Evolutionary conservation across 2,113 vertebrate species (phyloP), one percentile per base, ranked within the genome.

Genomic region (Phodopus roborovskii): DNA sequence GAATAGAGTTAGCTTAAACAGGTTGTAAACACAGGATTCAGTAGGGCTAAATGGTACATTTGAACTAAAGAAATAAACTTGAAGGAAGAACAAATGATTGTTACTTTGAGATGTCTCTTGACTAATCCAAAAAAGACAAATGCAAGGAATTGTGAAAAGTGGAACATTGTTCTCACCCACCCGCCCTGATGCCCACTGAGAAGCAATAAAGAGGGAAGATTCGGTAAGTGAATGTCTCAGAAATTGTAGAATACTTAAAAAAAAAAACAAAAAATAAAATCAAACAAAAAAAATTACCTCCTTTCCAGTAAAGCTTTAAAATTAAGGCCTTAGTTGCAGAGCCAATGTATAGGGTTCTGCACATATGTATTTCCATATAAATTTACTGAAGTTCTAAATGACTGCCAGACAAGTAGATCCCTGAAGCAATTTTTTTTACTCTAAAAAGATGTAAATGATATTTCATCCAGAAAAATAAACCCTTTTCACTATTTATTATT

Each of bases 401-500:
- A 70, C 20, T 82, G 22, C 45, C 58, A 92, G 64, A 84, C n/a
- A 84, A 84, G 50, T 53, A 90, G 64, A 88, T 84, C 36, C 30
- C 45, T 71, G 74, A 94, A 75, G 50, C 16, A 89, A 66, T 50
- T 22, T 68, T n/a, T 92, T 79, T 84, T 0, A 74, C 39, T 77
- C 36, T 56, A 89, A 96, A 64, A 30, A 26, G 74, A 91, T 81
- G 39, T 71, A 62, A 86, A 60, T 60, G 96, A 3, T 79, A 82
- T 86, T 83, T 95, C 85, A 95, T 74, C 33, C 28, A n/a, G 85
- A 93, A 26, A 90, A 88, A 48, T 68, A 96, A 96, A 86, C n/a
- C 30, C 70, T 84, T 56, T 90, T 50, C 33, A n/a, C 85, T 62
- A 74, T 79, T 96, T 94, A 83, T 58, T 92, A 75, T 64, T 91